phyloP scores from a whole-genome alignment of 2,113 vertebrate species.

The Erpornis zantholeuca region DNA sequence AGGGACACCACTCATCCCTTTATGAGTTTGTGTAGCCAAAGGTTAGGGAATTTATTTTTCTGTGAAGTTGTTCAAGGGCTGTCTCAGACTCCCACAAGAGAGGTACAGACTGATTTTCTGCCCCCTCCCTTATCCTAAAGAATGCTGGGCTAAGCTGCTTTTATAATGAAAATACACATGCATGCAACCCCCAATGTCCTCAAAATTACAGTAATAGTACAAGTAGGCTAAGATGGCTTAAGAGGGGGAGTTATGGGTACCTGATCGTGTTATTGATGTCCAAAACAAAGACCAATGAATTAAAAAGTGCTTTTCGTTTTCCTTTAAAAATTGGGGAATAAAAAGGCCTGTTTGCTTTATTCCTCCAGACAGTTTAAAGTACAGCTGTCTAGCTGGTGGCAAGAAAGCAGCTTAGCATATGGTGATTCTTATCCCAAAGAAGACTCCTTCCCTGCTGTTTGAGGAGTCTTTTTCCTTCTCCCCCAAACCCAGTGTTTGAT shows the following conservation, averaged over 20 bases:
- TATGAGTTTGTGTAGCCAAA: not conserved
- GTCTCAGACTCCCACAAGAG: not conserved
- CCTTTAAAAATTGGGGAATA: not conserved
- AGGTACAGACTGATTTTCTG: not conserved
- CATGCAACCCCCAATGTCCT: rapidly evolving
- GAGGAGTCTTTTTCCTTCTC: not conserved
- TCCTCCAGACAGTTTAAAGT: not conserved
- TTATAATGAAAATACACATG: not conserved
- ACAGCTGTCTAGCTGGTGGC: not conserved
- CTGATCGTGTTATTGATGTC: not conserved
- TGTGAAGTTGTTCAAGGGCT: not conserved
- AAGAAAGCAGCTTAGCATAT: conserved; percentile 9
- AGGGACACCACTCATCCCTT: not conserved
- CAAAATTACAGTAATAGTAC: not conserved
- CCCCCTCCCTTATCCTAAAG: not conserved
- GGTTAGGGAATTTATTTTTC: not conserved
- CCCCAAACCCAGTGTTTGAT: not conserved
- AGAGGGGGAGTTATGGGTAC: not conserved
- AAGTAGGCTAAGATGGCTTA: not conserved
- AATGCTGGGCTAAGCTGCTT: not conserved
- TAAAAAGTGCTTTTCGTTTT: not conserved
- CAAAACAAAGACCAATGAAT: not conserved
- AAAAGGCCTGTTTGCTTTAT: not conserved
- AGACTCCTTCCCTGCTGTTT: not conserved
- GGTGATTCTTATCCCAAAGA: conserved; percentile 18